Conservation (phyloP, 2,113 vertebrate genomes). For the Genyomyrus donnyi region DNA sequence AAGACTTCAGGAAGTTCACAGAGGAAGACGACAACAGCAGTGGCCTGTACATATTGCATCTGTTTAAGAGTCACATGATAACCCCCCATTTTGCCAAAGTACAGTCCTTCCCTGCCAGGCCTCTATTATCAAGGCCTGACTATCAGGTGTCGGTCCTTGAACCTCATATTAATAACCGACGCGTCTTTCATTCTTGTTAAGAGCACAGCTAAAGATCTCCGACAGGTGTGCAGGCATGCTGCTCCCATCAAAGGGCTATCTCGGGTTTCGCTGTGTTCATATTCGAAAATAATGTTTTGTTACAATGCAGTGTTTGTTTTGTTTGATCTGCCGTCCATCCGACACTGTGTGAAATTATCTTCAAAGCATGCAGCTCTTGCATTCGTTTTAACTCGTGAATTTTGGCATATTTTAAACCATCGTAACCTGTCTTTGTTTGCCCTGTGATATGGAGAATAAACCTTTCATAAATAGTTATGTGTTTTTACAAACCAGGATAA, state of each 20-base stretch:
- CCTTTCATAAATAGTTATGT: neutral
- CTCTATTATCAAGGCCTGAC: neutral
- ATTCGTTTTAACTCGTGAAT: neutral
- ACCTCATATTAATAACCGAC: constrained; percentile 11
- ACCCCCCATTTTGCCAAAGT: constrained; percentile 7
- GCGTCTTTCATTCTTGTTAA: constrained; percentile 7
- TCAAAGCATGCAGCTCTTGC: neutral
- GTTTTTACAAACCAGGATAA: neutral
- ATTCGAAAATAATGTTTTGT: neutral
- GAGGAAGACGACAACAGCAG: neutral
- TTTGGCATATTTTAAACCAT: neutral
- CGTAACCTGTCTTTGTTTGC: neutral
- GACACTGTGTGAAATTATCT: neutral
- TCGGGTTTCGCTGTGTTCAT: neutral
- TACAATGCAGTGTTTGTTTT: neutral
- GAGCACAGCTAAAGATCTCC: neutral
- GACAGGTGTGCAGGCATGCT: constrained; percentile 15
- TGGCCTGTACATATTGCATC: constrained; percentile 9
- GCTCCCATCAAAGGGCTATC: neutral
- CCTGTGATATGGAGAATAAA: neutral
- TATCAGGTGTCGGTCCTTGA: constrained; percentile 22
- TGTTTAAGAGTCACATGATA: constrained; percentile 13
- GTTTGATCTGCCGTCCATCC: neutral
- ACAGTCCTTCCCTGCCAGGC: neutral
- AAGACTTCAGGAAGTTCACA: neutral